Conservation (phyloP, 2,113 vertebrate species). For the Oncorhynchus nerka region DNA sequence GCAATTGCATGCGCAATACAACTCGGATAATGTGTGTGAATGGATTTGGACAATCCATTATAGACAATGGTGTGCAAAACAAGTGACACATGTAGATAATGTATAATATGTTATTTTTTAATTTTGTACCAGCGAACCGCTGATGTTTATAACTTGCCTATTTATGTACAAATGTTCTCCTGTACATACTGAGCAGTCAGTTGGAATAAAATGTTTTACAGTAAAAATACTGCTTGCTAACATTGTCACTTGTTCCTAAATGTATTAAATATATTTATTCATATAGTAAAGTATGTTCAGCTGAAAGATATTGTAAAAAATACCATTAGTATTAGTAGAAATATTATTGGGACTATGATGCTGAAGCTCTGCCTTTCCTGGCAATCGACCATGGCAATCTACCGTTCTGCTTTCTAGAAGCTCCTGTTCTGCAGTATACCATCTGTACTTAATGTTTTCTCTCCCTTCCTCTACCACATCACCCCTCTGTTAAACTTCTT, state of each 20-base stretch:
- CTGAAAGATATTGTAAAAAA: no score
- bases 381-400: no score
- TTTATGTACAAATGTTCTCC: conserved; percentile 64
- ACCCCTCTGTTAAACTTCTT: no score
- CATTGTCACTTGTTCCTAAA: not conserved
- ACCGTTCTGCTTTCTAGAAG: no score
- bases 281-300: not conserved
- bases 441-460: no score
- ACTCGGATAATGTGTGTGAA: conserved; percentile 31
- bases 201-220: conserved; percentile 73
- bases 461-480: no score
- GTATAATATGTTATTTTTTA: conserved; percentile 69
- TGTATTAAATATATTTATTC: not conserved
- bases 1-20: conserved; percentile 39
- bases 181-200: conserved; percentile 62
- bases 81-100: conserved; percentile 68
- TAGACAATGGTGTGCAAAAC: conserved; percentile 44
- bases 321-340: no score
- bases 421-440: no score
- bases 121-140: conserved; percentile 72
- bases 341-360: no score
- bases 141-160: conserved; percentile 73
- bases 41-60: conserved; percentile 54
- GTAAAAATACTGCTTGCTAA: conserved; percentile 30
- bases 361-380: no score